A percentile compares a stretch with the other conserved stretches of the same genome.
Evolutionary conservation across 2,113 vertebrate species (phyloP).

Genomic region (Forbesichthys agassizii): DNA sequence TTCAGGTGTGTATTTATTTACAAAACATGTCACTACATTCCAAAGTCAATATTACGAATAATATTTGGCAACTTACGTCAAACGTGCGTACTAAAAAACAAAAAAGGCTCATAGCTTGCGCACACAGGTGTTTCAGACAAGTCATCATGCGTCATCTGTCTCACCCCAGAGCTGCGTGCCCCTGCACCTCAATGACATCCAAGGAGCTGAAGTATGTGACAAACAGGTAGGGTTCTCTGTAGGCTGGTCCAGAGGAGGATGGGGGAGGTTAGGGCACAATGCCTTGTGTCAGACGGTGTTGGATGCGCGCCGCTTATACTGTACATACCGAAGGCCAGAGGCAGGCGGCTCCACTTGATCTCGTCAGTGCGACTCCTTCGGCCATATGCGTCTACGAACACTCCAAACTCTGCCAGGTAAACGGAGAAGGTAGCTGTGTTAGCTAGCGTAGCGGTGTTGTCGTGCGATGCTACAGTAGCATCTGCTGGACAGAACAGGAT

Average conservation of each 20-base stretch:
- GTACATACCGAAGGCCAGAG: constrained; percentile 91
- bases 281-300: not conserved
- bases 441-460: no score
- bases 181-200: constrained; percentile 96
- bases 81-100: no score
- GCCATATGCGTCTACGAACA: constrained; percentile 96
- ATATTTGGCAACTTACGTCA: no score
- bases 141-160: constrained; percentile 22
- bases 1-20: no score
- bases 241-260: constrained; percentile 76
- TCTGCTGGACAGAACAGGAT: no score
- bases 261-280: not conserved
- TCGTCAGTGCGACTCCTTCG: constrained; percentile 93
- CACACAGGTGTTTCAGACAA: no score
- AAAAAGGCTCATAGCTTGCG: no score
- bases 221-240: constrained; percentile 96
- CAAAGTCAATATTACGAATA: no score
- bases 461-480: no score
- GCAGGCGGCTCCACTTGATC: constrained; percentile 95
- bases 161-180: constrained; percentile 89
- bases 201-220: constrained; percentile 98
- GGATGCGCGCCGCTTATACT: not conserved
- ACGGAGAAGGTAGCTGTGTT: not conserved
- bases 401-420: constrained; percentile 87
- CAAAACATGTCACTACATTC: no score